Conservation (phyloP, 2,113 vertebrate genomes). For the Corythaixoides concolor region DNA sequence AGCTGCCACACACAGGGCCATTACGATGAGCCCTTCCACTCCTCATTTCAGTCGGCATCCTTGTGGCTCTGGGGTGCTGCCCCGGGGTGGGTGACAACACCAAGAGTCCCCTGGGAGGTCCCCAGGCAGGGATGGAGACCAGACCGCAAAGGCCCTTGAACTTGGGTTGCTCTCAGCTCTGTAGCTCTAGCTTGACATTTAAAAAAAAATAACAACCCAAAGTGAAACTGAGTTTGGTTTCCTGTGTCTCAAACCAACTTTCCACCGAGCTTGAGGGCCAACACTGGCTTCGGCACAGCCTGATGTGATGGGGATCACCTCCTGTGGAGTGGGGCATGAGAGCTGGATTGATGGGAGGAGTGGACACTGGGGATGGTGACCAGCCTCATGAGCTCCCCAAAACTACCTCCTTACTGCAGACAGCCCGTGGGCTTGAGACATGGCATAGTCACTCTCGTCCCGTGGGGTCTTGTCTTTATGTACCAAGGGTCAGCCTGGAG, state of each 20-base stretch:
- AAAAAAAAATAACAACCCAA: not conserved
- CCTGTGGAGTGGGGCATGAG: fast-evolving
- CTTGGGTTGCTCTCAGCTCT: not conserved
- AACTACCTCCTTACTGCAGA: not conserved
- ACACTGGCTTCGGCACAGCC: not conserved
- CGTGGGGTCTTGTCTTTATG: fast-evolving
- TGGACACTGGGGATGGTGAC: not conserved
- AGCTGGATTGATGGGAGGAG: not conserved
- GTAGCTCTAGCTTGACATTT: not conserved
- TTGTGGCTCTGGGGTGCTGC: fast-evolving
- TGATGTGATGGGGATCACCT: not conserved
- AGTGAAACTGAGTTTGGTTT: slow-evolving; percentile 34
- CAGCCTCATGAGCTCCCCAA: not conserved
- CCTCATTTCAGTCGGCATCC: not conserved
- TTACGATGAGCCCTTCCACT: fast-evolving
- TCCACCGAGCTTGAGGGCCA: not conserved
- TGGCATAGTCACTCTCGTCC: fast-evolving
- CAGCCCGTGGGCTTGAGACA: fast-evolving
- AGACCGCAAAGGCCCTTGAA: not conserved
- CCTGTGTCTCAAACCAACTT: not conserved
- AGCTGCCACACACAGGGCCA: fast-evolving
- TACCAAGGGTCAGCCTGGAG: not conserved
- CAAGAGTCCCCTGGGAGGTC: fast-evolving
- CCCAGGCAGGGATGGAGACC: not conserved
- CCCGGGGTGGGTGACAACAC: fast-evolving